phyloP scores from a whole-genome alignment of 1,140 invertebrate species.

The Hypothenemus hampei region DNA sequence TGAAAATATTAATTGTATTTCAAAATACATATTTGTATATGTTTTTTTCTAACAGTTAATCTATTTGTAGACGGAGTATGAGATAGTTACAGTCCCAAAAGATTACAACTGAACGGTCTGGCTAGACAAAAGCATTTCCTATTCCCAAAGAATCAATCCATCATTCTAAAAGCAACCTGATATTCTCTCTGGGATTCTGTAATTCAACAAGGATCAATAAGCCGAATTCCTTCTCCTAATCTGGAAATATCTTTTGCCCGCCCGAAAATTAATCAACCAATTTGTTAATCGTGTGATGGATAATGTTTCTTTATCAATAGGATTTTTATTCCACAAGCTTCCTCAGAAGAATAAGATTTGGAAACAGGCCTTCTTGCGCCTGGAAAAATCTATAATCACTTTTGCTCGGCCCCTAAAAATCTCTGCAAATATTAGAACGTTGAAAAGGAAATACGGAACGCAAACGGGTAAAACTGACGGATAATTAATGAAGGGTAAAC shows the following conservation, averaged over 20 bases:
- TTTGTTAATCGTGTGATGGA: slow-evolving; percentile 15
- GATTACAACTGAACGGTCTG: slow-evolving; percentile 7
- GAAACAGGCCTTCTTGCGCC: neutral
- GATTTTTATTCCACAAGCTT: slow-evolving; percentile 5
- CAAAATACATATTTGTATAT: no score
- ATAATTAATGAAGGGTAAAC: slow-evolving; percentile 16
- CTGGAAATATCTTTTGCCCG: slow-evolving; percentile 12
- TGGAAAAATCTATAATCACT: no score
- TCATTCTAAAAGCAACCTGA: slow-evolving; percentile 25
- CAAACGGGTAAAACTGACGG: slow-evolving; percentile 10
- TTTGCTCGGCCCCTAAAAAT: no score
- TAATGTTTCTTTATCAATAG: slow-evolving; percentile 10
- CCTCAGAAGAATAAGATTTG: no score
- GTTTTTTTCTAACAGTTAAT: no score
- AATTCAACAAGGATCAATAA: slow-evolving; percentile 21
- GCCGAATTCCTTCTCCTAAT: slow-evolving; percentile 13
- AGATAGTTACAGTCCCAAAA: no score
- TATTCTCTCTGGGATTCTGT: slow-evolving; percentile 20
- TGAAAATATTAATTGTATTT: slow-evolving; percentile 6
- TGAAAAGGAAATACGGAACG: neutral
- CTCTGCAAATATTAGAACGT: neutral
- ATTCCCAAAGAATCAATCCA: slow-evolving; percentile 23
- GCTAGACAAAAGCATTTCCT: slow-evolving; percentile 21
- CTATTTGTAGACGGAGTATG: no score
- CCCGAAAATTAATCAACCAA: slow-evolving; percentile 11